Evolutionary conservation across 2,888 invertebrate species (phyloP).

Genomic region (Tiliacea aurago): DNA sequence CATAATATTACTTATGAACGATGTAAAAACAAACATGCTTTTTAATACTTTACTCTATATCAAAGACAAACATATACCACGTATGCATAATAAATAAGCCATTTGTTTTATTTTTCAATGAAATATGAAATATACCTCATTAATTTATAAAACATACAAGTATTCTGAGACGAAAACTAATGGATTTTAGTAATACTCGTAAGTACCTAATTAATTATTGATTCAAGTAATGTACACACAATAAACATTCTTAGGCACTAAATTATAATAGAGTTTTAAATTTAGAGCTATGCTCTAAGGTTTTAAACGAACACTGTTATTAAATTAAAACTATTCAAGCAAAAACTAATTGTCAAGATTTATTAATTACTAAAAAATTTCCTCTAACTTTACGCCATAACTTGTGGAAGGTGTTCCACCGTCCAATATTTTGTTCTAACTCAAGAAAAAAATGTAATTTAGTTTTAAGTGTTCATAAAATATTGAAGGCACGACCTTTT

Average conservation of each 20-base stretch:
- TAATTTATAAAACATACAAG: neutral
- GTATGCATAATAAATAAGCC: constrained; percentile 18
- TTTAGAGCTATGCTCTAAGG: too few species aligned
- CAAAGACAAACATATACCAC: neutral
- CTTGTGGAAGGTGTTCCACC: constrained; percentile 63
- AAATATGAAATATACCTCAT: neutral
- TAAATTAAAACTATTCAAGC: constrained; percentile 50
- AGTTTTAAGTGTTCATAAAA: constrained; percentile 85
- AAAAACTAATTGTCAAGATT: constrained; percentile 63
- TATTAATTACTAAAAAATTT: constrained; percentile 68
- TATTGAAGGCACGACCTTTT: constrained; percentile 80
- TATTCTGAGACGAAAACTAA: neutral
- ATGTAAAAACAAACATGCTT: constrained; percentile 4
- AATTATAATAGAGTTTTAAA: constrained; percentile 14
- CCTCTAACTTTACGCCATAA: constrained; percentile 64
- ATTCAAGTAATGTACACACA: neutral
- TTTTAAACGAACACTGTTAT: constrained; percentile 28
- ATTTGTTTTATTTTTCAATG: neutral
- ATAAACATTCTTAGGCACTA: constrained; percentile 9
- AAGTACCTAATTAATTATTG: constrained; percentile 11
- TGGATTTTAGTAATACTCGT: neutral
- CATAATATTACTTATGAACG: neutral
- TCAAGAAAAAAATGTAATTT: constrained; percentile 80
- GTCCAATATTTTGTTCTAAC: constrained; percentile 72
- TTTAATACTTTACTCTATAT: constrained; percentile 14